These are phyloP conservation scores for Pelusios castaneus DNA, from an alignment of 2,113 vertebrate species.

Conservation along the genomic window DNA sequence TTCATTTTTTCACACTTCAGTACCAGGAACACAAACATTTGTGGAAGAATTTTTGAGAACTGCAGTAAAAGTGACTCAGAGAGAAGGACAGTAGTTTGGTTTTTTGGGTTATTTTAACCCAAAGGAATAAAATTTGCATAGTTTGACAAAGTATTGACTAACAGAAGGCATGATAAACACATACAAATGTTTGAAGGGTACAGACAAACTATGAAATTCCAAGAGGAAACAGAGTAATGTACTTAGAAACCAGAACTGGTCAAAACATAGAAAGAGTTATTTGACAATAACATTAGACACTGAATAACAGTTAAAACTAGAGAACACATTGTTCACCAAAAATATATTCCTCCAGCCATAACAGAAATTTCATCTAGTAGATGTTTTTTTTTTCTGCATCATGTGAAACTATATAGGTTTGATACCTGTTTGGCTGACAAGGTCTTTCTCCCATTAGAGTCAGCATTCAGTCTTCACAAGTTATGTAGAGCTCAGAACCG, in stretches of 20 bases:
- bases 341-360: neutral
- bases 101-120: neutral
- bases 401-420: accelerated
- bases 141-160: neutral
- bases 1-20: constrained; percentile 31
- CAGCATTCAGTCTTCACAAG: neutral
- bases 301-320: neutral
- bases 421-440: neutral
- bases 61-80: constrained; percentile 19
- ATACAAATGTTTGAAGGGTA: neutral
- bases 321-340: neutral
- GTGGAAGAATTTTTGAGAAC: constrained; percentile 29
- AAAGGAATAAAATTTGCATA: neutral
- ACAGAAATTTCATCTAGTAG: neutral
- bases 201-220: neutral
- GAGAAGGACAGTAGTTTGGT: neutral
- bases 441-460: neutral
- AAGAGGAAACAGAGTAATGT: neutral
- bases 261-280: neutral
- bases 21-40: constrained; percentile 9
- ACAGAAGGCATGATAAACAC: neutral
- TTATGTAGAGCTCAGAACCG: accelerated
- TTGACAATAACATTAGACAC: neutral
- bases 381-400: neutral
- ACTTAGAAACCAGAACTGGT: neutral